Evolutionary conservation across 2,888 invertebrate species (phyloP), one percentile per base, ranked within the genome.

Genomic region (Blastobasis lacticolella): DNA sequence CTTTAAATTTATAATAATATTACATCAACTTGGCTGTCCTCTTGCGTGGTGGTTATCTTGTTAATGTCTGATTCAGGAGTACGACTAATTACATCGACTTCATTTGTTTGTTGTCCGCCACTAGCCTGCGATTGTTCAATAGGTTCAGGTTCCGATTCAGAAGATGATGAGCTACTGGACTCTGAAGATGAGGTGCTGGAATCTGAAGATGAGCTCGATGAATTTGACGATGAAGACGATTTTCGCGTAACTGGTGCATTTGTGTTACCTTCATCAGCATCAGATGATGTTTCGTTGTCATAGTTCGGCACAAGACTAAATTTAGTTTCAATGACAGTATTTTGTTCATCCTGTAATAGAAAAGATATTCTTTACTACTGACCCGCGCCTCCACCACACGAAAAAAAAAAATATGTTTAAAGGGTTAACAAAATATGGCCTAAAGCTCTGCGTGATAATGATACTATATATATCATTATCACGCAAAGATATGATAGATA

Each of bases 221-320:
- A 42, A 42, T 42, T 42, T 42, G 42, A n/a, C 8, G 42, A 42
- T n/a, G 42, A 42, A 42, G 42, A 42, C 42, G 42, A 42, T 42
- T 42, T 42, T 42, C n/a, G 42, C 42, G 42, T 42, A 42, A 42
- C 42, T 42, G 42, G n/a, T 45, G 46, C 46, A 46, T 46, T 46
- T 46, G 46, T 46, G 37, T 46, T 46, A 46, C 46, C 46, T 46
- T 46, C 23, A 46, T 46, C 46, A 46, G 46, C 46, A 46, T 46
- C 46, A 46, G 46, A 46, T 10, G 23, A 10, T 23, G 10, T 46
- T 46, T 46, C 46, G 37, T 9, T 46, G 23, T 46, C 46, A 46
- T 46, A 46, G 46, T 46, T 10, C 23, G 46, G 46, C 37, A 46
- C 46, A 46, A 36, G 46, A 46, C 46, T 9, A 38, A 47, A 6